A percentile compares a stretch with the other conserved stretches of the same genome.
Evolutionary conservation across 1,140 invertebrate species (phyloP).

Genomic region (Babylonia areolata): DNA sequence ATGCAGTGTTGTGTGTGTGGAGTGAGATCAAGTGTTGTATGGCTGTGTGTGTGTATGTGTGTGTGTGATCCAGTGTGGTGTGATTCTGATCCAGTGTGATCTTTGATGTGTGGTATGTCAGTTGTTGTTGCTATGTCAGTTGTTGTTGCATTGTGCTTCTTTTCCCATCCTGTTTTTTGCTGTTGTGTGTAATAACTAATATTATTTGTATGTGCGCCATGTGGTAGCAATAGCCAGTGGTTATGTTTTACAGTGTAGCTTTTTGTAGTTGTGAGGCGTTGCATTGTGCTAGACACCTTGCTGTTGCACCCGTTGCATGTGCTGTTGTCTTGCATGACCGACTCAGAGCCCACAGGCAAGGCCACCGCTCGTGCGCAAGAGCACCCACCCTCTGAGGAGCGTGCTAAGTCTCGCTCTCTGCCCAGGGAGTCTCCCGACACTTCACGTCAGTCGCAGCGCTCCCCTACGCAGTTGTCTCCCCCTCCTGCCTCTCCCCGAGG

Average conservation of each 20-base stretch:
- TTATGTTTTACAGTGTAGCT: too few relatives aligned
- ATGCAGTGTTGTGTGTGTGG: too few relatives aligned
- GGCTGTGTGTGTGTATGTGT: too few relatives aligned
- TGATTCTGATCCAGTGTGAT: too few relatives aligned
- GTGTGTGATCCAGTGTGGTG: too few relatives aligned
- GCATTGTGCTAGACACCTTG: neutral
- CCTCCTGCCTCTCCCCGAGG: constrained; percentile 29
- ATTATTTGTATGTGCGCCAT: too few relatives aligned
- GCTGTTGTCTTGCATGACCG: constrained; percentile 22
- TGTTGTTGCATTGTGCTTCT: too few relatives aligned
- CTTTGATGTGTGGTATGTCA: too few relatives aligned
- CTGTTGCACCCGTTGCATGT: constrained; percentile 16
- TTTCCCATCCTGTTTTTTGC: neutral
- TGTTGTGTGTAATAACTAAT: too few relatives aligned
- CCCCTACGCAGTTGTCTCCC: constrained; percentile 14
- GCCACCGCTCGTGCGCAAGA: neutral
- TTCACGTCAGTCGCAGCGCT: neutral
- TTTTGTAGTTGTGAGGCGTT: neutral
- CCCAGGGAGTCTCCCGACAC: constrained; percentile 1
- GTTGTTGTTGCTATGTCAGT: too few relatives aligned
- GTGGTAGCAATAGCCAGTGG: too few relatives aligned
- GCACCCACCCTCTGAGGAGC: constrained; percentile 13
- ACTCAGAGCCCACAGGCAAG: neutral
- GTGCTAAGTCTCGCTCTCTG: constrained; percentile 19
- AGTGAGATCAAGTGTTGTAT: too few relatives aligned